Base-by-base conservation (phyloP, 2,113 vertebrate genomes). In the Perognathus longimembris region DNA sequence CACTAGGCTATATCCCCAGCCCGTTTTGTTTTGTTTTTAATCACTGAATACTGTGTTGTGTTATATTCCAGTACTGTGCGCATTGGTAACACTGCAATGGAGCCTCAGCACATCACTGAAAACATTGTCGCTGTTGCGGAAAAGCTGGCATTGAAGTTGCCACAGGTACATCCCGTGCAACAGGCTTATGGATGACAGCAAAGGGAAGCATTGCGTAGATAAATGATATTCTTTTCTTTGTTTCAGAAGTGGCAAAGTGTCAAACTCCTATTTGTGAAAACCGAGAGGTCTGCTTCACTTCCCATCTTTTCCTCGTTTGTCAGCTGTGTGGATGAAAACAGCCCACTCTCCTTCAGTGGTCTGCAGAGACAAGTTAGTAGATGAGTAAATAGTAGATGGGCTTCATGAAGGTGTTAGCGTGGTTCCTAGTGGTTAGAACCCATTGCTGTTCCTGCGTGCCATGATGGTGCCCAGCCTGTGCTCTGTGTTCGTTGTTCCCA, bases 201-300 rank as follows among this genome's bases (percentile, higher is more conserved):
- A 54, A 54, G 50, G 14, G 14, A 54, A 54, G 50, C 50, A 15
- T 17, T 12, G 50, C 14, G 50, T 54, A 54, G 50, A 54, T 54
- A 20, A 15, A 15, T 18, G 15, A 2, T 54, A 4, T 54, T 24
- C 0, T 18, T 45, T 30, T 64, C 15, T 82, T 26, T 78, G 6
- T 94, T 95, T 45, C 97, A 99, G 98, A 98, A 98, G 93, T 98
- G 97, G 92, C 96, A 95, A 0, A 94, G 97, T 21, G 95, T 99
- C 22, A 99, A 99, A 94, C 73, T 98, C 45, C 94, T 99, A 91
- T 98, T 99, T 2, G 32, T 99, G 80, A 99, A 99, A 96, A 98
- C 98, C 36, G 96, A 97, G 36, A 96, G 85, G 0, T 99, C 99
- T 0, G 98, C 98, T 59, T 97, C 98, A 0, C 96, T 99, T 67